Base-by-base conservation (phyloP, 2,797 vertebrate species). In the Xenopus petersii region DNA sequence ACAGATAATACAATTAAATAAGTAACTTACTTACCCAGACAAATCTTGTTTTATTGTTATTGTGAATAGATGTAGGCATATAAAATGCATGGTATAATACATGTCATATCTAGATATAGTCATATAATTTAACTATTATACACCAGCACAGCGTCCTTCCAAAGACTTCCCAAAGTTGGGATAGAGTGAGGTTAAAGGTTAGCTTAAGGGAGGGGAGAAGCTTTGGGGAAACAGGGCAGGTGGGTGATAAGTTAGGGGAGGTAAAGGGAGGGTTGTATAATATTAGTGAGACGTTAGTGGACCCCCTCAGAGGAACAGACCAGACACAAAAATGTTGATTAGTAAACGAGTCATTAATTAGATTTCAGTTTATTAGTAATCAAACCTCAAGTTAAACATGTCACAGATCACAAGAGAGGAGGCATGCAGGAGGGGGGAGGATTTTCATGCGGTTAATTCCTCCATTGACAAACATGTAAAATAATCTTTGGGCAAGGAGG, bases 251-350 rank as follows among this genome's bases (percentile, higher is more conserved):
- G 73, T 75, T 75, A 79, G 56, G 77, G 42, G n/a, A 70, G 71
- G 71, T 79, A 74, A 54, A 78, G 71, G 77, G 55, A 70, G 63
- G 59, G 77, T 74, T 79, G 77, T 79, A 74, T 60, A 79, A 71
- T 79, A 79, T 79, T 79, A 79, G 77, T 79, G 77, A 79, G 61
- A 79, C 64, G 77, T 79, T 79, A 79, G 77, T 79, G 77, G 77
- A 74, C 77, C 77, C 77, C 77, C 77, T 79, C 77, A 79, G 77
- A 79, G 77, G 77, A 79, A 79, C 77, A 79, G 77, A 79, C 77
- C 77, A 79, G 77, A 79, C 77, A 79, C 77, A 79, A 79, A 79
- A 79, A 79, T 79, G 77, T 79, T 74, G 77, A 79, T 79, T 79
- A 79, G 77, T 79, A 79, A 79, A 79, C 77, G 68, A 79, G 77